Percentiles rank a stretch among this genome's conserved stretches.
Conservation (phyloP, 1,140 invertebrate species). For the Drosophila busckii region DNA sequence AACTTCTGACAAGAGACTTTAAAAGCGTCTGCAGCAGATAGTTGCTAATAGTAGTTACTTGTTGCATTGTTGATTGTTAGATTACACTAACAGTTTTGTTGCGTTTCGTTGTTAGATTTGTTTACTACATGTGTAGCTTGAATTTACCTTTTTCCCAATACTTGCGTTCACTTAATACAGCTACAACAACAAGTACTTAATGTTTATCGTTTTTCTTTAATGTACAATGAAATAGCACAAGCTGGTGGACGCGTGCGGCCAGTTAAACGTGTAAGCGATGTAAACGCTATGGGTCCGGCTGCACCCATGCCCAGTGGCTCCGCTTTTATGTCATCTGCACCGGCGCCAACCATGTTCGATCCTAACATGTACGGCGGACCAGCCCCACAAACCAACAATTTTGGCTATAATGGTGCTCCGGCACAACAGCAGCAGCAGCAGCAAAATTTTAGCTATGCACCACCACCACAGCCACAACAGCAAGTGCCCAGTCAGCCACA, state of each 20-base stretch:
- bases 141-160: constrained; percentile 25
- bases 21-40: constrained; percentile 10
- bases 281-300: constrained; percentile 82
- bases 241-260: constrained; percentile 79
- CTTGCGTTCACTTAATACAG: not conserved
- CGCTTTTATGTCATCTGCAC: constrained; percentile 66
- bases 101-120: constrained; percentile 19
- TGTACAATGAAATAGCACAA: constrained; percentile 53
- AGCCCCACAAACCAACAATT: constrained; percentile 28
- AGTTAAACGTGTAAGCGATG: constrained; percentile 83
- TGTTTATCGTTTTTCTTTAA: constrained; percentile 10
- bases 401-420: constrained; percentile 34
- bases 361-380: constrained; percentile 59
- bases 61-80: constrained; percentile 7
- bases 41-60: constrained; percentile 12
- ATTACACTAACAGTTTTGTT: constrained; percentile 8
- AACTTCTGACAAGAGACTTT: constrained; percentile 10
- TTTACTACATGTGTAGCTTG: constrained; percentile 56
- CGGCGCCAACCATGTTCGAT: constrained; percentile 78
- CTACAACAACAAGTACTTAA: constrained; percentile 1
- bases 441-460: constrained; percentile 49
- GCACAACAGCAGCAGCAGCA: constrained; percentile 46
- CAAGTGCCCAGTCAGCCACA: constrained; percentile 25
- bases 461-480: constrained; percentile 33
- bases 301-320: constrained; percentile 56